Base-by-base conservation (phyloP, 2,888 invertebrate genomes). In the Oligia strigilis region DNA sequence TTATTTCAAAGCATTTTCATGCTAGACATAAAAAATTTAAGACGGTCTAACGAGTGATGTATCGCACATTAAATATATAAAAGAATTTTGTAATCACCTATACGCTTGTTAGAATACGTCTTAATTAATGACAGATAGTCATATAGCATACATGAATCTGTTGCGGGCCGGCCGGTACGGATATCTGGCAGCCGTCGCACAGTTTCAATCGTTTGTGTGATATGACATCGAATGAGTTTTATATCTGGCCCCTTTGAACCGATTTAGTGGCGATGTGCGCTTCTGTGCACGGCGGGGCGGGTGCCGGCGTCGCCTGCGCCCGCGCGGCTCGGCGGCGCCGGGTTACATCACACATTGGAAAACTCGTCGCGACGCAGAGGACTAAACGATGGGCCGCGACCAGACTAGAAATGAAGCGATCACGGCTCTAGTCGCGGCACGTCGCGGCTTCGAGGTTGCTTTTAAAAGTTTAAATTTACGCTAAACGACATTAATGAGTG, bases 281-380 rank as follows among this genome's bases (percentile, higher is more conserved):
- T 87, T 81, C 83, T 91, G 88, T 89, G 89, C 89, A 87, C 82
- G 87, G 89, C 89, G 87, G 90, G 83, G 86, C 85, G 88, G 83
- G 67, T 62, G 78, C 94, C 89, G 87, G 95, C 95, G 96, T 95
- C 95, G 89, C 92, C 46, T 77, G 77, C 40, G 75, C 40, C 60
- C 70, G 83, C 70, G 83, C 75, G 95, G 92, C 95, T 90, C 86
- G 78, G 91, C 91, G 96, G 96, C 96, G 97, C 96, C 96, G 91
- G 89, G 92, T 97, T 96, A 95, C 96, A 95, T 96, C 95, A 97
- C 90, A 86, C 91, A 94, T 95, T 95, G 95, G 95, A 96, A 96
- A 96, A 94, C 94, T 95, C 92, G 93, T 90, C 92, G 93, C 93
- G 94, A 93, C 91, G 87, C 88, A 89, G 90, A 92, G 92, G 92